Evolutionary conservation across 1,140 invertebrate species (phyloP), one percentile per base, ranked within the genome.

Genomic region (Parasteatoda tepidariorum): DNA sequence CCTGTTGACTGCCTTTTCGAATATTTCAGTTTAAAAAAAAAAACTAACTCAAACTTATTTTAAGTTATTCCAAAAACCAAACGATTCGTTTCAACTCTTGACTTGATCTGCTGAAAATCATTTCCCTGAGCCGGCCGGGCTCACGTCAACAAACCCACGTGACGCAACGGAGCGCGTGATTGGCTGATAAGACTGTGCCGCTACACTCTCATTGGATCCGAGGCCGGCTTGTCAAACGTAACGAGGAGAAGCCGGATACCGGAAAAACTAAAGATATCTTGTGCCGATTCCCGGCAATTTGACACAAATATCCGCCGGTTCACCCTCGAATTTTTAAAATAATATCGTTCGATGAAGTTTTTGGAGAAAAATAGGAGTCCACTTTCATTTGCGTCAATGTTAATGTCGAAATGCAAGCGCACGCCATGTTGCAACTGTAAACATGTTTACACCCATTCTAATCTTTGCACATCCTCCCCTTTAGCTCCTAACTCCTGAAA

Each of bases 131-230:
- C 83, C 83, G 83, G 83, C 81, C 81, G 81, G 81, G 81, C 89
- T 90, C 90, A 91, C 91, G 91, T 91, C 91, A 91, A 91, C 91
- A 91, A 92, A 91, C 85, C 90, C 90, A 91, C 90, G 90, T 91
- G 90, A 91, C 86, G 85, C 85, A 86, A 85, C 86, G 84, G 85
- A 67, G 83, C 81, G n/a, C 18, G 85, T 62, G 78, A 87, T 88
- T 88, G 87, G 87, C n/a, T 22, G 61, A 18, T 26, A 7, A 55
- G 0, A 28, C 26, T 61, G 48, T 34, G 71, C 34, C 78, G 22
- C 78, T 41, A 7, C 71, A 48, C 22, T 71, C 31, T 59, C 18
- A 61, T 71, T 68, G 62, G 74, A 18, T 26, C 28, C 15, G 31
- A 31, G 33, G 22, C 83, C 83, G 73, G 83, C 73, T 76, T 83